A percentile compares a stretch with the other conserved stretches of the same genome.
Evolutionary conservation across 1,140 invertebrate species (phyloP).

Genomic region (Anastatus disparis): DNA sequence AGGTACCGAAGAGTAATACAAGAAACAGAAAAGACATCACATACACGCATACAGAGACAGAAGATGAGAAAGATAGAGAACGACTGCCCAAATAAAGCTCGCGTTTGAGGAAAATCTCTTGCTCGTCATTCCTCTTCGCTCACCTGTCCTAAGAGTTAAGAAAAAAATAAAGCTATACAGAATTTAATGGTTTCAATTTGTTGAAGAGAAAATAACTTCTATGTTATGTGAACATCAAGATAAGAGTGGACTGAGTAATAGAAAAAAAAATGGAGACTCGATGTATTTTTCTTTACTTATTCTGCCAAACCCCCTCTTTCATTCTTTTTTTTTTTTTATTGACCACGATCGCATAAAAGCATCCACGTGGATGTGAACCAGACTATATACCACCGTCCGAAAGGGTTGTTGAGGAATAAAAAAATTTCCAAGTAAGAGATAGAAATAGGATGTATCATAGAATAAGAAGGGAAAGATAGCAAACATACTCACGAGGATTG

Average conservation of each 20-base stretch:
- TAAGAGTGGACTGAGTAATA: no score
- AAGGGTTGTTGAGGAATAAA: no score
- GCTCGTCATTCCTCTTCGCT: no score
- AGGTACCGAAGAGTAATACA: not conserved
- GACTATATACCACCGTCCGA: no score
- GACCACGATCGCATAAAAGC: not conserved
- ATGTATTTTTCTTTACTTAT: not conserved
- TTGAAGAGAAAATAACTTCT: not conserved
- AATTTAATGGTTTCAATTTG: no score
- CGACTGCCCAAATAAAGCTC: conserved; percentile 41
- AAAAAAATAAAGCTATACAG: no score
- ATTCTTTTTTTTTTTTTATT: no score
- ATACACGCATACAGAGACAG: not conserved
- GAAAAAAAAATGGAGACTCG: not conserved
- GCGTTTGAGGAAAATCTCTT: conserved; percentile 28
- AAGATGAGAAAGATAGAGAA: conserved; percentile 10
- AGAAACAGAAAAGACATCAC: not conserved
- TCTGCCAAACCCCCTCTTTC: not conserved
- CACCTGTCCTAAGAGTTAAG: not conserved
- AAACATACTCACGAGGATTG: conserved; percentile 15
- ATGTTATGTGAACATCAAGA: no score
- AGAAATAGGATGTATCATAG: not conserved
- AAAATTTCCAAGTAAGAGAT: no score
- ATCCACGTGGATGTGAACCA: conserved; percentile 24
- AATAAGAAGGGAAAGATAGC: not conserved